Conservation (phyloP, 2,888 invertebrate species). For the Heliconius hortense region DNA sequence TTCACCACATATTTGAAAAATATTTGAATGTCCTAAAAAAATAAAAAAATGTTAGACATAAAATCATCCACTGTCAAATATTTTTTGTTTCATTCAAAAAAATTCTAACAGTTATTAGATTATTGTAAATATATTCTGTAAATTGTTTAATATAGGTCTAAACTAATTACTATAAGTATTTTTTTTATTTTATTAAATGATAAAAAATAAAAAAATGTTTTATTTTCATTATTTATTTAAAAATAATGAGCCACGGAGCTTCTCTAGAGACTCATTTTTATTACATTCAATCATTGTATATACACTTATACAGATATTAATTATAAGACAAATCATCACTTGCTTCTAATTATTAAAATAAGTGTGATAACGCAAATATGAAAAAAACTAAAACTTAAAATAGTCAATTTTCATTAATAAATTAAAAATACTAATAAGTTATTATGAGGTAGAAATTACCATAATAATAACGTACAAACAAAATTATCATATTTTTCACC, state of each 20-base stretch:
- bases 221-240: conserved; percentile 37
- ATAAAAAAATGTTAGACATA: background rate
- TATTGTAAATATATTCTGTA: conserved; percentile 49
- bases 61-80: background rate
- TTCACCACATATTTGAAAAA: conserved; percentile 1
- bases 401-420: conserved; percentile 11
- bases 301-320: conserved; percentile 20
- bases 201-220: conserved; percentile 31
- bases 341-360: conserved; percentile 18
- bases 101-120: conserved; percentile 7
- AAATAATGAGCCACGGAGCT: conserved; percentile 41
- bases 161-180: conserved; percentile 25
- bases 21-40: background rate
- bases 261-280: conserved; percentile 42
- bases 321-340: conserved; percentile 9
- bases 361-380: background rate
- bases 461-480: conserved; percentile 18
- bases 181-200: conserved; percentile 31
- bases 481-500: conserved; percentile 1
- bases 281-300: conserved; percentile 39
- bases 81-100: too few relatives aligned
- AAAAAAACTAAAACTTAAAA: conserved; percentile 7
- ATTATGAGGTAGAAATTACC: conserved; percentile 25
- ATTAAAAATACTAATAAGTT: conserved; percentile 22
- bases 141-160: conserved; percentile 46